Evolutionary conservation across 1,140 invertebrate species (phyloP).

Genomic region (Sycobia sp.): DNA sequence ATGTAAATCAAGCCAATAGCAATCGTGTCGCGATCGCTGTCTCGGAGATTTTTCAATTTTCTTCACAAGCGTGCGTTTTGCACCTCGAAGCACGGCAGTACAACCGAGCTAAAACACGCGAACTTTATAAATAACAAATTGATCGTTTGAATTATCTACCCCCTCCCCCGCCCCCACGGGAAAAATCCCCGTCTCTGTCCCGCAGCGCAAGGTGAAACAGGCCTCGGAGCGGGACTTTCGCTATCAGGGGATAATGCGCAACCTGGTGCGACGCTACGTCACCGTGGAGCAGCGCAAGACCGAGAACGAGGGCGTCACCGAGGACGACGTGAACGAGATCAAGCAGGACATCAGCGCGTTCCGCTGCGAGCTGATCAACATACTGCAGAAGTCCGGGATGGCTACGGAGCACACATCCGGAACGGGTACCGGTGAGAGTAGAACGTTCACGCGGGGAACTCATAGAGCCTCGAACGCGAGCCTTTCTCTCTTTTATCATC

Average conservation of each 20-base stretch:
- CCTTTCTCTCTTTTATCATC: slow-evolving; percentile 20
- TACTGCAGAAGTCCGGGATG: slow-evolving; percentile 91
- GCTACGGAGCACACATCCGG: slow-evolving; percentile 83
- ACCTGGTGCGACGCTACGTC: slow-evolving; percentile 93
- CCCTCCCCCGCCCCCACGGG: too few species aligned
- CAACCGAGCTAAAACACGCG: too few species aligned
- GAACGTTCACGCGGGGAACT: slow-evolving; percentile 31
- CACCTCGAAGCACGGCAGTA: too few species aligned
- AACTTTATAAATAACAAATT: too few species aligned
- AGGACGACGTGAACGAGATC: slow-evolving; percentile 98
- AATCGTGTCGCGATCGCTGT: too few species aligned
- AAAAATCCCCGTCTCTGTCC: too few species aligned
- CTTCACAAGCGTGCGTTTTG: too few species aligned
- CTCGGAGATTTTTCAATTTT: too few species aligned
- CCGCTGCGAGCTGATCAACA: slow-evolving; percentile 93
- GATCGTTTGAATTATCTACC: too few species aligned
- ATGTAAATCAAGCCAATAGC: too few species aligned
- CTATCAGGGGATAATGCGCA: slow-evolving; percentile 94
- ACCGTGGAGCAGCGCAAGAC: slow-evolving; percentile 93
- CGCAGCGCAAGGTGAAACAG: slow-evolving; percentile 86
- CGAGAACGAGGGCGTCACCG: slow-evolving; percentile 94
- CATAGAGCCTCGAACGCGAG: slow-evolving; percentile 31
- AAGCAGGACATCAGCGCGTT: slow-evolving; percentile 97
- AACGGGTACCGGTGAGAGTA: slow-evolving; percentile 67
- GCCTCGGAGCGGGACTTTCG: slow-evolving; percentile 86